Conservation (phyloP, 2,113 vertebrate species). For the Sigmodon hispidus region DNA sequence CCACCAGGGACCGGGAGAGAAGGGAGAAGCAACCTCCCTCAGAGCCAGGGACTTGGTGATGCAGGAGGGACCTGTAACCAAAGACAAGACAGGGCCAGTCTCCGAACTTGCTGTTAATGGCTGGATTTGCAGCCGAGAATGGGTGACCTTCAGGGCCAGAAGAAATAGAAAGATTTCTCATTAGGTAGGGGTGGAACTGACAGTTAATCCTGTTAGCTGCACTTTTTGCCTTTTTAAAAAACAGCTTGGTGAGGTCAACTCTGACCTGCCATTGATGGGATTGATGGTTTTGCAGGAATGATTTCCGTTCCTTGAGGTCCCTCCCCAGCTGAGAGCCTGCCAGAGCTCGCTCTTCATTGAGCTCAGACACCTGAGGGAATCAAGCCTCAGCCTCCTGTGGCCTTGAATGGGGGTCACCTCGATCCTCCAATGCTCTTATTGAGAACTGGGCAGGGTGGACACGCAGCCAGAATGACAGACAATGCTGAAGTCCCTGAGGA, state of each 20-base stretch:
- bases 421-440: neutral
- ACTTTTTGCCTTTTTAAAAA: slow-evolving; percentile 67
- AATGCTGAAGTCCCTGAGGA: neutral
- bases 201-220: slow-evolving; percentile 65
- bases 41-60: neutral
- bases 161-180: slow-evolving; percentile 65
- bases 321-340: neutral
- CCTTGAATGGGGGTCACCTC: neutral
- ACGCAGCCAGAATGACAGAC: neutral
- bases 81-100: neutral
- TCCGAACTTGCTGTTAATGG: neutral
- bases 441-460: neutral
- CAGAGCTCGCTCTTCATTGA: neutral
- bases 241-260: slow-evolving; percentile 10
- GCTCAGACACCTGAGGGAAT: neutral
- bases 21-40: neutral
- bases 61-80: neutral
- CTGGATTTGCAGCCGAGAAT: slow-evolving; percentile 15
- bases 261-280: slow-evolving; percentile 49
- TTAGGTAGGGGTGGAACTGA: slow-evolving; percentile 40
- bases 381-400: neutral
- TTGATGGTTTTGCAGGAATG: neutral
- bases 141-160: slow-evolving; percentile 43
- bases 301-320: neutral
- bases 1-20: neutral